Base-by-base conservation (phyloP, 2,113 vertebrate species). In the Albula goreensis region DNA sequence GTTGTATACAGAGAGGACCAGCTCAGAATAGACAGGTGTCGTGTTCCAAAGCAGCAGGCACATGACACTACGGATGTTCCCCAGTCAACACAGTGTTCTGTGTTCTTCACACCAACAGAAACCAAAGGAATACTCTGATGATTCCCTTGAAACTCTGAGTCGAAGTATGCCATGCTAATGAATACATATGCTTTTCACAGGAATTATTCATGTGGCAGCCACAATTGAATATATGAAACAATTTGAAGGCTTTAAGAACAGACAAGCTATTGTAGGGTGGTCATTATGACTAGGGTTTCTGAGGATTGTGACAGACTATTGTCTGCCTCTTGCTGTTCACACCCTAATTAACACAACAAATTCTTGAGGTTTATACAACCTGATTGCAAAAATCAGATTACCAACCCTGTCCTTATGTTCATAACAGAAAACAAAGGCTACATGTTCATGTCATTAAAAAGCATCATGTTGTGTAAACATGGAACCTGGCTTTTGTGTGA, bases 21-120 rank as follows among this genome's bases (percentile, higher is more conserved):
- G 78, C 78, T 80, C 78, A 80, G 48, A 80, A 80, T 80, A 80
- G 22, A 74, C 22, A 74, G 48, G 78, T 49, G 13, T 80, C 48
- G 9, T 11, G 41, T 80, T 80, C 78, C 78, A 19, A 22, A 13
- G 48, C 12, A 49, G 49, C 1, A 48, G 17, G 50, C 5, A 17
- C 49, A 48, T 80, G 50, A 80, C 78, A 41, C n/a, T 22, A 8
- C 6, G n/a, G 81, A 31, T 17, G 52, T 9, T 52, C 11, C 56
- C 52, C 22, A 52, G 25, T n/a, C 80, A n/a, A 51, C n/a, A 56
- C 51, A 2, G 17, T 25, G 70, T 41, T 41, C 22, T 22, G 31
- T 8, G 5, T 74, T 31, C 70, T 1, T n/a, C n/a, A 74, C 8
- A 9, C 70, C n/a, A n/a, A 31, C 70, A 22, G 70, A 31, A 74